Evolutionary conservation across 2,797 vertebrate genomes (phyloP).

Genomic region (Falco concolor): DNA sequence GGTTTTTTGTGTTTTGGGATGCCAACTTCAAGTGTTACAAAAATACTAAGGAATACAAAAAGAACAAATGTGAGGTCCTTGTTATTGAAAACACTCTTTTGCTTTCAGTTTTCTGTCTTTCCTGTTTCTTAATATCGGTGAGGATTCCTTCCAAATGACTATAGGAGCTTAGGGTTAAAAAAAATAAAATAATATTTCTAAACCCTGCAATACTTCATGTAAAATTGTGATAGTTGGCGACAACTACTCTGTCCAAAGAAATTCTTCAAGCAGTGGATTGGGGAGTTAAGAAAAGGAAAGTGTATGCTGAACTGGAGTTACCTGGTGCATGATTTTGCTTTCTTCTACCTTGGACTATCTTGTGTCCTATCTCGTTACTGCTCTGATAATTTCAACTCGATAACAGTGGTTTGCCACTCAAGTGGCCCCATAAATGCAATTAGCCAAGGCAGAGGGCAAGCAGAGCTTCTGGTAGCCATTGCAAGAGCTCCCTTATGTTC

Average conservation of each 20-base stretch:
- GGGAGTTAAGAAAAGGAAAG: background rate
- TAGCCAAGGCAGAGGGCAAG: background rate
- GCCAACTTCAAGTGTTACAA: background rate
- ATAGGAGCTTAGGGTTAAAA: background rate
- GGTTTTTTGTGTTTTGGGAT: background rate
- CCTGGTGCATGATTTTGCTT: background rate
- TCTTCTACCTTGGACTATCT: background rate
- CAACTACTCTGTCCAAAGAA: background rate
- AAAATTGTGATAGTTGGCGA: background rate
- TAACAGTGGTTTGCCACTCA: background rate
- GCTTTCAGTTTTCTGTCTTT: background rate
- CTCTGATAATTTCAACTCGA: background rate
- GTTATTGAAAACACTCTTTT: background rate
- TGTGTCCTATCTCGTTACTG: background rate
- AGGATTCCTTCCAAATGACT: background rate
- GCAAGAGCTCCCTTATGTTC: background rate
- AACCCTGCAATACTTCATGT: background rate
- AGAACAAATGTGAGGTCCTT: background rate
- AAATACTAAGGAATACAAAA: background rate
- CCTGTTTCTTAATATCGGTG: background rate
- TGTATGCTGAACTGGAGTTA: background rate
- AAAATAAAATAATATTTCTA: too few species aligned
- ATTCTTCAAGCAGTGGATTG: background rate
- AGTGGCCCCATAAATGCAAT: background rate
- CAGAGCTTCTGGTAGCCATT: background rate